Percentiles rank a stretch among this genome's conserved stretches.
These are phyloP conservation scores for Oriolus oriolus DNA, from an alignment of 2,113 vertebrate genomes.

Conservation along the genomic window DNA sequence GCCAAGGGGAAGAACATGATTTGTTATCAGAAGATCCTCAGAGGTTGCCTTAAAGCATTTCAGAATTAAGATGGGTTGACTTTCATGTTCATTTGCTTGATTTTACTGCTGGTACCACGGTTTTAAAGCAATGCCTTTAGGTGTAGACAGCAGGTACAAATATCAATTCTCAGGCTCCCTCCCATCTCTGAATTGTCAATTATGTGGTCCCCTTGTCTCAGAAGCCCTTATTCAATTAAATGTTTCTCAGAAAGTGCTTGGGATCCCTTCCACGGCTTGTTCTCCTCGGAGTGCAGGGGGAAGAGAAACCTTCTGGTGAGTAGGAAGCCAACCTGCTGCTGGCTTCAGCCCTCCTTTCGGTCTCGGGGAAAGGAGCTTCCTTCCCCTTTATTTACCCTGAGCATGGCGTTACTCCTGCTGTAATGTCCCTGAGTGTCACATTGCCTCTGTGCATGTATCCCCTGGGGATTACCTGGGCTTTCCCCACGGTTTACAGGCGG, in stretches of 20 bases:
- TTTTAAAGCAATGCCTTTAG: neutral
- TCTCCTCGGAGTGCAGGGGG: neutral
- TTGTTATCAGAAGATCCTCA: neutral
- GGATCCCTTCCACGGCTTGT: neutral
- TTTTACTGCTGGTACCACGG: neutral
- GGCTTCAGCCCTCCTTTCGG: neutral
- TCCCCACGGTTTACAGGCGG: neutral
- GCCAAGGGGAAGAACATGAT: neutral
- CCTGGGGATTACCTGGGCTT: neutral
- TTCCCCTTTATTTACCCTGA: neutral
- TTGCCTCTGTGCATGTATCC: neutral
- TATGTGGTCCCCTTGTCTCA: neutral
- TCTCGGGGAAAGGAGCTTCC: neutral
- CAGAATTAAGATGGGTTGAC: neutral
- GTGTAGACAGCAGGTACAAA: neutral
- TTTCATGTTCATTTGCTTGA: neutral
- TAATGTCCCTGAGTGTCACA: neutral
- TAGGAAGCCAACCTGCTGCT: constrained; percentile 12
- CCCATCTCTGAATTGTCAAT: neutral
- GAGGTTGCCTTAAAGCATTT: neutral
- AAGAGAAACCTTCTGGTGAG: constrained; percentile 19
- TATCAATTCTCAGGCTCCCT: neutral
- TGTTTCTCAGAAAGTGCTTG: neutral
- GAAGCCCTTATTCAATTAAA: neutral
- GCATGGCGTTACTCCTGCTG: neutral